Conservation (phyloP, 2,888 invertebrate genomes). For the Blastobasis lacticolella region DNA sequence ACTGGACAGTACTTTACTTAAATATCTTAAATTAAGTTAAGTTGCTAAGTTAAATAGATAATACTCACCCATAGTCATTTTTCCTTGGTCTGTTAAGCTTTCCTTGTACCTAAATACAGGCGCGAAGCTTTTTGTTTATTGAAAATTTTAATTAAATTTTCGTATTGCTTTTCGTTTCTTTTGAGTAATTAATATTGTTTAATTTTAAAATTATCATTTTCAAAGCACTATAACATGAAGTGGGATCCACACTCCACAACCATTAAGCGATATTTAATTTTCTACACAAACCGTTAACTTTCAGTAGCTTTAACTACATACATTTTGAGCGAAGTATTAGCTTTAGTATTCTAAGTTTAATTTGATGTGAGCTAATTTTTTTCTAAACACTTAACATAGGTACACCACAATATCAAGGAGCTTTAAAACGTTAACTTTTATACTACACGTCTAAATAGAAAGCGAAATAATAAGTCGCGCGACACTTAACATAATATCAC, state of each 20-base stretch:
- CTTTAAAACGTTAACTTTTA: constrained; percentile 26
- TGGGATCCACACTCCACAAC: too few species aligned
- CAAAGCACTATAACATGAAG: background rate
- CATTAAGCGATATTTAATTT: too few species aligned
- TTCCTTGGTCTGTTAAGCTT: constrained; percentile 6
- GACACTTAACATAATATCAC: constrained; percentile 62
- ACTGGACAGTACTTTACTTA: too few species aligned
- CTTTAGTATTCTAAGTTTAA: too few species aligned
- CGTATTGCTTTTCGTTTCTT: constrained; percentile 25
- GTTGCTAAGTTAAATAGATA: too few species aligned
- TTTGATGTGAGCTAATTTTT: too few species aligned
- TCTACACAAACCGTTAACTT: too few species aligned
- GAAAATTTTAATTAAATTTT: constrained; percentile 51
- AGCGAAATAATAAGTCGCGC: constrained; percentile 46
- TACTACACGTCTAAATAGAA: constrained; percentile 45
- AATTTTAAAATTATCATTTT: constrained; percentile 1
- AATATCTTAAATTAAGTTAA: too few species aligned
- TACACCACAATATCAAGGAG: constrained; percentile 38
- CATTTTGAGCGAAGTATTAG: too few species aligned
- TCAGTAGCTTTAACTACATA: too few species aligned
- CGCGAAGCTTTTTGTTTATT: constrained; percentile 1
- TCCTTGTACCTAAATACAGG: too few species aligned
- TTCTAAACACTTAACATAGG: background rate
- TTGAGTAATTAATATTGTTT: background rate
- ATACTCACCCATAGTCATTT: constrained; percentile 58